Percentiles rank a stretch among this genome's conserved stretches.
phyloP scores from a whole-genome alignment of 1,140 invertebrate genomes.

The Gerris buenoi region DNA sequence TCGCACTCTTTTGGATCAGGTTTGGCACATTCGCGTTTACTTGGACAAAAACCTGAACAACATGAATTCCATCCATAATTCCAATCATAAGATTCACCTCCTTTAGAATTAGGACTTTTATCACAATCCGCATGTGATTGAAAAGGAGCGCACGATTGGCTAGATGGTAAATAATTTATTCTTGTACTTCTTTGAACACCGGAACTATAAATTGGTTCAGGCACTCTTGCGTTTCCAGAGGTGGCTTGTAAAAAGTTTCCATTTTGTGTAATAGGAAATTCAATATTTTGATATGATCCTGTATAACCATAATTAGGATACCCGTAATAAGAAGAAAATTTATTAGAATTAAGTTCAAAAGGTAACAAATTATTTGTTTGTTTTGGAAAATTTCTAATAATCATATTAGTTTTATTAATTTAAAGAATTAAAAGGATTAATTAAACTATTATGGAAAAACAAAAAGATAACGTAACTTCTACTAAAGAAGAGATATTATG shows the following conservation, averaged over 20 bases:
- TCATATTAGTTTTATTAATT: background rate
- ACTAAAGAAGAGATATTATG: background rate
- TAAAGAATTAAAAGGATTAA: background rate
- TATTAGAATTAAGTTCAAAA: background rate
- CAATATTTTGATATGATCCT: background rate
- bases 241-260: background rate
- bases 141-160: background rate
- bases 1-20: background rate
- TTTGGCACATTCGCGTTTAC: background rate
- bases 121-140: background rate
- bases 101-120: background rate
- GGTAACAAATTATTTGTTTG: background rate
- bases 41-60: background rate
- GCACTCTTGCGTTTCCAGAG: background rate
- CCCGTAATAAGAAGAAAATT: background rate
- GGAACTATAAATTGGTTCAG: background rate
- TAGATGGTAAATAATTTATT: background rate
- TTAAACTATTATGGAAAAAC: background rate
- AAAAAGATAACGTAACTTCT: background rate
- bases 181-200: background rate
- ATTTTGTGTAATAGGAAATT: background rate
- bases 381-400: background rate
- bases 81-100: background rate
- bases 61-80: background rate
- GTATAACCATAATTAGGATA: background rate